Evolutionary conservation across 1,140 invertebrate genomes (phyloP).

Genomic region (Babylonia areolata): DNA sequence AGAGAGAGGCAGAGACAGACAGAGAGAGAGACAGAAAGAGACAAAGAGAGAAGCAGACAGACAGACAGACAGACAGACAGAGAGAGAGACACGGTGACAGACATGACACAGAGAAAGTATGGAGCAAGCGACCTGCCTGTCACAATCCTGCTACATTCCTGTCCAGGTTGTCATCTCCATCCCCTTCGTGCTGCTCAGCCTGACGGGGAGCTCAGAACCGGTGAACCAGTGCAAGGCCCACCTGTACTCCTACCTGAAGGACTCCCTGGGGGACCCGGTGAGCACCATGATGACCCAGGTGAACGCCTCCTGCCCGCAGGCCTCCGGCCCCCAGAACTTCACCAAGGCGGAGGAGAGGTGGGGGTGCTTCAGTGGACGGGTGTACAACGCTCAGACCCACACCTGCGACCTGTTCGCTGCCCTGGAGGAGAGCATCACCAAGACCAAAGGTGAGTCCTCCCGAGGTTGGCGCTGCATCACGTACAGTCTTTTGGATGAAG

Average conservation of each 20-base stretch:
- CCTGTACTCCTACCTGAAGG: constrained; percentile 8
- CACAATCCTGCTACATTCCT: not conserved
- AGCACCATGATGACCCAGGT: constrained; percentile 15
- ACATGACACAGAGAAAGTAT: too few species aligned
- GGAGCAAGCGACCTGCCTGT: too few species aligned
- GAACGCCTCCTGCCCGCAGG: not conserved
- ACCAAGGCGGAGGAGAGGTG: constrained; percentile 13
- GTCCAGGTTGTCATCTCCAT: constrained; percentile 37
- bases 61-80: too few species aligned
- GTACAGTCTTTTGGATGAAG: too few species aligned
- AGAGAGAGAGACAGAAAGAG: too few species aligned
- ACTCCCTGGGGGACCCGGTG: not conserved
- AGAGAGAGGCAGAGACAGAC: too few species aligned
- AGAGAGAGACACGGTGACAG: too few species aligned
- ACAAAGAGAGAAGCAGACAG: too few species aligned
- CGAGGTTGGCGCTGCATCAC: too few species aligned
- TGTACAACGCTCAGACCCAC: constrained; percentile 37
- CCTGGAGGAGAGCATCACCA: constrained; percentile 26
- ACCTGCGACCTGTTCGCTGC: constrained; percentile 13
- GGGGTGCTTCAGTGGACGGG: not conserved
- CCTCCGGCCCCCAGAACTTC: constrained; percentile 21
- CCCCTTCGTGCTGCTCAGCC: constrained; percentile 39
- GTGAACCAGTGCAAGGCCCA: constrained; percentile 22
- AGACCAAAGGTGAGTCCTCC: constrained; percentile 7
- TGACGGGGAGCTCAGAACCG: constrained; percentile 14